Base-by-base conservation (phyloP, 2,888 invertebrate species). In the Drosophila anomelani region DNA sequence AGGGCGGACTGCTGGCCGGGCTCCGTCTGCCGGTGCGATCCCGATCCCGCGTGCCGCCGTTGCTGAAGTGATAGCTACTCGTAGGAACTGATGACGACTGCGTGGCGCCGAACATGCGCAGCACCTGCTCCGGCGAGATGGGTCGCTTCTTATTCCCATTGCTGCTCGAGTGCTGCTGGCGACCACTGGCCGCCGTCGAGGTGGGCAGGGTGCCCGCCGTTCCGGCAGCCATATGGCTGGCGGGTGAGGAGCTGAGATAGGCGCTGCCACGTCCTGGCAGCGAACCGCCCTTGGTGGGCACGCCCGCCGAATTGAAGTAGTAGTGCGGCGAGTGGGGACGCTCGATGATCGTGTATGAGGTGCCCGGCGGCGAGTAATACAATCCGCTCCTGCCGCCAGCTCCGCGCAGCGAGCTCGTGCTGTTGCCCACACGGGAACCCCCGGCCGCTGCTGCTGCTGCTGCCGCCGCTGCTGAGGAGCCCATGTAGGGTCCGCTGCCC, bases 311-410 rank as follows among this genome's bases (percentile, higher is more conserved):
- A 89, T 93, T 93, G 79, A 91, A 94, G 67, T 93, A 93, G 78
- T 94, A 94, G 91, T 95, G 94, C 82, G 95, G 94, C 60, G 94
- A 94, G 92, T 95, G 95, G 87, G 95, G 95, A 76, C 96, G 94
- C 93, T 97, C 97, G 89, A 97, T 95, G 92, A 97, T 97, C 90
- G 97, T 97, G 93, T 97, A 97, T 68, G 96, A 96, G 79, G 97
- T 97, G 76, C 97, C 97, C 34, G 97, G 97, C 66, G 97, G 97
- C 78, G 97, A 97, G 93, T 97, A 97, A 93, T 97, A 97, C 77
- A 95, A 94, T 78, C 96, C 95, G 79, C 96, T 94, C 54, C 95
- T 94, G 77, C 94, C 94, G 23, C 81, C 89, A 26, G 85, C 76
- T 34, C 94, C 94, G 82, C 95, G 93, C 62, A 93, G 79, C 56